Conservation (phyloP, 2,888 invertebrate genomes). For the Ophonus ardosiacus region DNA sequence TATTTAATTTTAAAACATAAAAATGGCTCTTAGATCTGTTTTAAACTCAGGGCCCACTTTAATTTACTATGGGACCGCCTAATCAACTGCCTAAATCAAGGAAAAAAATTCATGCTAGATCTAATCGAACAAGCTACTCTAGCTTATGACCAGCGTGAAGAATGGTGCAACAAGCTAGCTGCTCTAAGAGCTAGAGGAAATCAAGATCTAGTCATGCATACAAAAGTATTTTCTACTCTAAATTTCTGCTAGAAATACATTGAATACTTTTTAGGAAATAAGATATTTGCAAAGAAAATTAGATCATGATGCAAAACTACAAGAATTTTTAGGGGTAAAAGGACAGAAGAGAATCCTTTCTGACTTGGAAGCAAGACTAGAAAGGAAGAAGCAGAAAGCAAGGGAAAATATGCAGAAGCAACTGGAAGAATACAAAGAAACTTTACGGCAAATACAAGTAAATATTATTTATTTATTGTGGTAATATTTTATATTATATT, state of each 20-base stretch:
- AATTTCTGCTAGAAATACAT: not conserved
- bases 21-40: not conserved
- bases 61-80: conserved; percentile 89
- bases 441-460: conserved; percentile 85
- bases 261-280: conserved; percentile 81
- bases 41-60: conserved; percentile 82
- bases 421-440: conserved; percentile 85
- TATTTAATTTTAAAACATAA: not conserved
- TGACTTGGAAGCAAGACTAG: conserved; percentile 86
- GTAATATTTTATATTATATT: no score
- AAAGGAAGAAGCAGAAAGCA: conserved; percentile 83
- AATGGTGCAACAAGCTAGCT: conserved; percentile 87
- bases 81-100: conserved; percentile 85
- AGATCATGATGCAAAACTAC: conserved; percentile 90
- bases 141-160: conserved; percentile 93
- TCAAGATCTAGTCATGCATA: conserved; percentile 83
- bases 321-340: conserved; percentile 91
- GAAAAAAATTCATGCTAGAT: conserved; percentile 90
- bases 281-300: conserved; percentile 90
- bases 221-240: conserved; percentile 76
- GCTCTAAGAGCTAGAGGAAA: conserved; percentile 88
- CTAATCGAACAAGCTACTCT: conserved; percentile 92
- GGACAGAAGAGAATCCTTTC: conserved; percentile 87
- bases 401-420: conserved; percentile 84
- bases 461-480: not conserved